A percentile compares a stretch with the other conserved stretches of the same genome.
phyloP scores from a whole-genome alignment of 1,140 invertebrate species.

The Lethrus apterus region DNA sequence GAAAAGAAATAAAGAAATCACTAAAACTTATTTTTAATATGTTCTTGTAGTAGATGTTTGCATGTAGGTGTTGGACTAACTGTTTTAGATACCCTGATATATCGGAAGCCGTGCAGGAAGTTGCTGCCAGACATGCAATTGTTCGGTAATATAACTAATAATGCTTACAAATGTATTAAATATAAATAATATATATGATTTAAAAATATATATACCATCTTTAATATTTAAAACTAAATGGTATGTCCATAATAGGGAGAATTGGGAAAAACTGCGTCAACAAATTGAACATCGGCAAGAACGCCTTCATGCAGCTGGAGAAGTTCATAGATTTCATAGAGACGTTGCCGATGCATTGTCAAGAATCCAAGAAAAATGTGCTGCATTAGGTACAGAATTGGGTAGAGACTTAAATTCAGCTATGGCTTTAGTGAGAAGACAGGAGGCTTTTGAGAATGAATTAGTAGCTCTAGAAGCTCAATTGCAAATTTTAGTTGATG shows the following conservation, averaged over 20 bases:
- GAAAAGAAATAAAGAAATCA: no score
- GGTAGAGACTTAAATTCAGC: constrained; percentile 86
- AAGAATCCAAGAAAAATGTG: constrained; percentile 82
- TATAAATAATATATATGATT: no score
- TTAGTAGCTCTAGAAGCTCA: constrained; percentile 89
- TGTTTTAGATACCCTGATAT: constrained; percentile 32
- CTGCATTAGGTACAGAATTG: constrained; percentile 73
- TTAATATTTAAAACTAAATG: no score
- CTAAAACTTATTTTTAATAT: no score
- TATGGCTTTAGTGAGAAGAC: constrained; percentile 71
- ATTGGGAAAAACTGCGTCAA: constrained; percentile 82
- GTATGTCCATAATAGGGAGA: constrained; percentile 55
- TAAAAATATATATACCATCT: no score
- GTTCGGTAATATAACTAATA: constrained; percentile 26
- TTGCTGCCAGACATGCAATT: constrained; percentile 28
- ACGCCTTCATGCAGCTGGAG: constrained; percentile 83
- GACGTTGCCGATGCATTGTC: constrained; percentile 90
- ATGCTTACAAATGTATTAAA: no score
- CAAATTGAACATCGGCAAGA: constrained; percentile 79
- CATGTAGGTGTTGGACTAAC: constrained; percentile 30
- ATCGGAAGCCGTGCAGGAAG: constrained; percentile 31
- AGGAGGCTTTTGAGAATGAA: constrained; percentile 94
- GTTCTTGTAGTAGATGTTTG: constrained; percentile 2
- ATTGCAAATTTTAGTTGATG: constrained; percentile 84
- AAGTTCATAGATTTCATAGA: constrained; percentile 94